Evolutionary conservation across 2,797 vertebrate species (phyloP).

Genomic region (Gallinago nigripennis): DNA sequence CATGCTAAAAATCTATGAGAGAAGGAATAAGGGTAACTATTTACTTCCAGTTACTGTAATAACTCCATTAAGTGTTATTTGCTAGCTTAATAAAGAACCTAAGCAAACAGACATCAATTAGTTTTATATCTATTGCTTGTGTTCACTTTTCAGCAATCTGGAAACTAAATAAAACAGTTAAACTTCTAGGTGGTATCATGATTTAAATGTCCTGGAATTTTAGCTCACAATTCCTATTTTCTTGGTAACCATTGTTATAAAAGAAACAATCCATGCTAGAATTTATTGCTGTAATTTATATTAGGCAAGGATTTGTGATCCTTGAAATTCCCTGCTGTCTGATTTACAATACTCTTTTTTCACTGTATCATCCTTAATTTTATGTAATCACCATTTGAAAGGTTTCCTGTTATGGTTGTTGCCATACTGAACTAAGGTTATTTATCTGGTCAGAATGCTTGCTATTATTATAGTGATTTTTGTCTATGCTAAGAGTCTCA

Average conservation of each 20-base stretch:
- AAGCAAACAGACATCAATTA: background rate
- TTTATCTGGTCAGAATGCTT: constrained; percentile 19
- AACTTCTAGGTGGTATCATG: background rate
- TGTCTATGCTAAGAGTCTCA: background rate
- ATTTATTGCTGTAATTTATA: constrained; percentile 54
- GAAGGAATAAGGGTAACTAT: background rate
- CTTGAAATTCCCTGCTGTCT: constrained; percentile 59
- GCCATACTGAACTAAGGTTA: background rate
- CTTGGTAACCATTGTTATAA: constrained; percentile 27
- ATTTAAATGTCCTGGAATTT: constrained; percentile 50
- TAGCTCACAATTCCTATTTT: constrained; percentile 43
- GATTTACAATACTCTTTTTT: constrained; percentile 41
- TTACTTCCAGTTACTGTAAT: background rate
- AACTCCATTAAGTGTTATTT: background rate
- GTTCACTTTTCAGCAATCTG: constrained; percentile 15
- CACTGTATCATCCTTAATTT: constrained; percentile 42
- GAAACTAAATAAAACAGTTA: constrained; percentile 20
- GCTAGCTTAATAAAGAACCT: background rate
- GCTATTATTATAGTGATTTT: background rate
- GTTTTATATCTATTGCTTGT: background rate
- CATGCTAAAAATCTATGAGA: background rate
- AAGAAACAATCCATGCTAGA: constrained; percentile 40
- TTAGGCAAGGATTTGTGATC: constrained; percentile 54
- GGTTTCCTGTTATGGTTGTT: constrained; percentile 23
- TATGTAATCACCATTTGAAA: constrained; percentile 32